Evolutionary conservation across 2,888 invertebrate genomes (phyloP).

Genomic region (Mamestra brassicae): DNA sequence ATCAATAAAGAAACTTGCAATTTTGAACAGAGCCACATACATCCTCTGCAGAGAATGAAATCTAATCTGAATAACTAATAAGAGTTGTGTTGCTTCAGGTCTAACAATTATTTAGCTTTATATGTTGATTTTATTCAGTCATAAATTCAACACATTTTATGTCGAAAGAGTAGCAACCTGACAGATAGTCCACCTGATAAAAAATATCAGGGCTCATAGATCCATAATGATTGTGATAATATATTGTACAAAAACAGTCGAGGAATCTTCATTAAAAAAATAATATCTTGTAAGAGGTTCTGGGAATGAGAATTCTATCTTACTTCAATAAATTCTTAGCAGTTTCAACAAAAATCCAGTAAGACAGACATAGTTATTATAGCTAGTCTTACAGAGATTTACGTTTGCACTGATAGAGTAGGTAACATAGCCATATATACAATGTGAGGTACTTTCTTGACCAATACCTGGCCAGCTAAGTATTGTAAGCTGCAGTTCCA

Average conservation of each 20-base stretch:
- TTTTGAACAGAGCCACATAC: not conserved
- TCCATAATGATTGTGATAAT: not conserved
- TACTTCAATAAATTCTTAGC: not conserved
- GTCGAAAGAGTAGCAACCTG: no score
- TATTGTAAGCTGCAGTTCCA: not conserved
- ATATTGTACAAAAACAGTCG: not conserved
- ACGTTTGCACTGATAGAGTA: not conserved
- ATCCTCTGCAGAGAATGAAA: constrained; percentile 11
- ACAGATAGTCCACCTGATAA: no score
- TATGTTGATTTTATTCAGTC: not conserved
- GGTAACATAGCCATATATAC: not conserved
- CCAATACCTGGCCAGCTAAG: not conserved
- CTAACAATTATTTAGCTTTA: not conserved
- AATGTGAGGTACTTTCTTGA: not conserved
- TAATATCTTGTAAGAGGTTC: not conserved
- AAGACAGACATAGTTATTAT: not conserved
- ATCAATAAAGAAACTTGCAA: not conserved
- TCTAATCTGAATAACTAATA: constrained; percentile 1
- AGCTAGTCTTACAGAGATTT: not conserved
- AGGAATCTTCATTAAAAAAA: not conserved
- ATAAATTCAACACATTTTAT: not conserved
- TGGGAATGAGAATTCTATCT: not conserved
- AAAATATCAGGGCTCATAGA: not conserved
- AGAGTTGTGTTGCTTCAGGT: not conserved
- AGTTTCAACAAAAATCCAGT: not conserved